A percentile compares a stretch with the other conserved stretches of the same genome.
Conservation (phyloP, 2,113 vertebrate species). For the Glaucidium brasilianum region DNA sequence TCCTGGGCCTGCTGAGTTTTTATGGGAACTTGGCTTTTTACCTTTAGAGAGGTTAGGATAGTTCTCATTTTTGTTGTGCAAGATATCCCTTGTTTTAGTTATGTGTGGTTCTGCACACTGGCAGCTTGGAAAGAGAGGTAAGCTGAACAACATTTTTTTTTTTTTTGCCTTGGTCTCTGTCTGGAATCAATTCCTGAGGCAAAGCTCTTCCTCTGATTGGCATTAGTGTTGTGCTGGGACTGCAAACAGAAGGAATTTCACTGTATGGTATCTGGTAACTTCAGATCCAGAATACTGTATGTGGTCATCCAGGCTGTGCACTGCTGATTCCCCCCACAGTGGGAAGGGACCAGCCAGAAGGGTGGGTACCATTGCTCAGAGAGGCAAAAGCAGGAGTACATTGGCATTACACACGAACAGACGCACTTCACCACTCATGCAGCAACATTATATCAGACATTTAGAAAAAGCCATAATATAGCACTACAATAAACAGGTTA, state of each 20-base stretch:
- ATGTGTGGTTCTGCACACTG: neutral
- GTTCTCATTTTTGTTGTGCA: neutral
- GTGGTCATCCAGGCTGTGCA: neutral
- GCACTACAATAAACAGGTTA: neutral
- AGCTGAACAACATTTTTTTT: neutral
- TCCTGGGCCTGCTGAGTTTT: neutral
- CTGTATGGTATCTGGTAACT: neutral
- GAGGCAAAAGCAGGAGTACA: neutral
- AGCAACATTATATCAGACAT: neutral
- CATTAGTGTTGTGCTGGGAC: neutral
- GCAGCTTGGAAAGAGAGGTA: neutral
- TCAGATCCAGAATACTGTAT: neutral
- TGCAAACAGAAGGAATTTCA: neutral
- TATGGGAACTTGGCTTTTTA: neutral
- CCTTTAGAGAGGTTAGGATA: neutral
- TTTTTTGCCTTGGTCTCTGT: neutral
- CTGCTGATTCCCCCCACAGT: neutral
- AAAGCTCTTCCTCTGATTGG: neutral
- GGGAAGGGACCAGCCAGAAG: neutral
- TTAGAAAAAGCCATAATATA: neutral
- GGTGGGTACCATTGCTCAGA: neutral
- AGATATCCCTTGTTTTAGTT: neutral
- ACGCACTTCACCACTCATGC: neutral
- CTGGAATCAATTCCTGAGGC: neutral
- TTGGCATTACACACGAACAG: fast-evolving